A percentile compares a stretch with the other conserved stretches of the same genome.
phyloP scores from a whole-genome alignment of 2,888 invertebrate species.

The Scrobipalpa costella region DNA sequence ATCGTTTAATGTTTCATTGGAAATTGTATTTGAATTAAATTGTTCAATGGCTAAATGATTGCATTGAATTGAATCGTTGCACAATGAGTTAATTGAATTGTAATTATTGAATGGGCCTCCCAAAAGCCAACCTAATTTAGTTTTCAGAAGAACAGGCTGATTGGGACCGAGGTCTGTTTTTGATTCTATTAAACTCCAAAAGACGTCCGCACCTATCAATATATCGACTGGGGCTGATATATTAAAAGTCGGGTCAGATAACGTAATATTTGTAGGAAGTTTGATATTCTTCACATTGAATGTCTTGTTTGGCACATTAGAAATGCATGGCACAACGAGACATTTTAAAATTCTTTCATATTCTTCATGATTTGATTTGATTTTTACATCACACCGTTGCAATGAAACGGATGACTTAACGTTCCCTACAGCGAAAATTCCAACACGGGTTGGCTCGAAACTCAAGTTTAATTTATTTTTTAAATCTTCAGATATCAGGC shows the following conservation, averaged over 20 bases:
- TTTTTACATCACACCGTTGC: too few relatives aligned
- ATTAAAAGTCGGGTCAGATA: not conserved
- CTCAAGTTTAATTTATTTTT: constrained; percentile 20
- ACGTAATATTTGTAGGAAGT: not conserved
- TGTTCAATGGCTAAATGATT: constrained; percentile 2
- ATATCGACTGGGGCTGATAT: not conserved
- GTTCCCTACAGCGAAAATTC: too few relatives aligned
- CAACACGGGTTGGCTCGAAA: not conserved
- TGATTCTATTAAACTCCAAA: constrained; percentile 5
- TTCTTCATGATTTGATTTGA: too few relatives aligned
- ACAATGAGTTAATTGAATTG: too few relatives aligned
- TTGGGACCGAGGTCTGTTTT: not conserved
- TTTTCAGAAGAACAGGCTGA: not conserved
- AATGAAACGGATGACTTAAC: too few relatives aligned
- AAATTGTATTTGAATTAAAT: not conserved
- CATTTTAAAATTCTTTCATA: too few relatives aligned
- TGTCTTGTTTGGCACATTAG: constrained; percentile 17
- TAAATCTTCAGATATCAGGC: constrained; percentile 19
- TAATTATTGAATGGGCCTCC: not conserved
- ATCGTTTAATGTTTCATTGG: not conserved
- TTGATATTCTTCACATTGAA: not conserved
- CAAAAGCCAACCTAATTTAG: constrained; percentile 9
- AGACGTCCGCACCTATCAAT: constrained; percentile 7
- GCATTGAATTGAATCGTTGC: not conserved
- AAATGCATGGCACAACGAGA: too few relatives aligned